phyloP scores from a whole-genome alignment of 2,888 invertebrate genomes.

The Euzophera pinguis region DNA sequence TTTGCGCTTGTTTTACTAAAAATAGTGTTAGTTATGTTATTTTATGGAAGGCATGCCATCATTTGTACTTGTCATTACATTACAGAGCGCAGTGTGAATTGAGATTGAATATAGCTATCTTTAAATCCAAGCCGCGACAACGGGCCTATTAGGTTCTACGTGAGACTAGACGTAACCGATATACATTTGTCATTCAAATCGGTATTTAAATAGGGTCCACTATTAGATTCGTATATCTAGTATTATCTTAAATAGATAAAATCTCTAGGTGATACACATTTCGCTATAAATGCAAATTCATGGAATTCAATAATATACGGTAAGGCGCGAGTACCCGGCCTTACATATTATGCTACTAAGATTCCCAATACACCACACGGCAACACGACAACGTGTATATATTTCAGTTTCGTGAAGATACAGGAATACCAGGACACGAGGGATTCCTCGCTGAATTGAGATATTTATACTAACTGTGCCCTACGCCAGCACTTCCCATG shows the following conservation, averaged over 20 bases:
- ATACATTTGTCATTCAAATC: conserved; percentile 58
- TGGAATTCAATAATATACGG: conserved; percentile 74
- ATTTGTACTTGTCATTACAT: conserved; percentile 71
- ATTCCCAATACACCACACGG: conserved; percentile 52
- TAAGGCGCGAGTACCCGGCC: conserved; percentile 55
- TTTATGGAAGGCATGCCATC: conserved; percentile 61
- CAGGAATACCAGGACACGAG: neutral
- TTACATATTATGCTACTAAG: conserved; percentile 75
- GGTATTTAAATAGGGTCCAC: conserved; percentile 57
- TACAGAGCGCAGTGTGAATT: conserved; percentile 52
- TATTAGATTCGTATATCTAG: conserved; percentile 59
- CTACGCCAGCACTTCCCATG: neutral
- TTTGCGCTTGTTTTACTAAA: conserved; percentile 20
- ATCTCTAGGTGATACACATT: conserved; percentile 78
- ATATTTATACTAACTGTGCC: neutral
- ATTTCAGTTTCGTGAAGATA: conserved; percentile 10
- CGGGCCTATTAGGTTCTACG: conserved; percentile 49
- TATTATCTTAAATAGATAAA: conserved; percentile 73
- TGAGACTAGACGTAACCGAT: conserved; percentile 72
- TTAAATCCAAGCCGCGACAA: conserved; percentile 39
- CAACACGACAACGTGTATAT: conserved; percentile 29
- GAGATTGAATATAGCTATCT: conserved; percentile 48
- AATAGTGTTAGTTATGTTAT: conserved; percentile 40
- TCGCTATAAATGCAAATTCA: conserved; percentile 80
- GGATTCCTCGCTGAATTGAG: neutral